Conservation (phyloP, 37 sponge, comb jelly and placozoan genomes). For the Bolinopsis microptera region DNA sequence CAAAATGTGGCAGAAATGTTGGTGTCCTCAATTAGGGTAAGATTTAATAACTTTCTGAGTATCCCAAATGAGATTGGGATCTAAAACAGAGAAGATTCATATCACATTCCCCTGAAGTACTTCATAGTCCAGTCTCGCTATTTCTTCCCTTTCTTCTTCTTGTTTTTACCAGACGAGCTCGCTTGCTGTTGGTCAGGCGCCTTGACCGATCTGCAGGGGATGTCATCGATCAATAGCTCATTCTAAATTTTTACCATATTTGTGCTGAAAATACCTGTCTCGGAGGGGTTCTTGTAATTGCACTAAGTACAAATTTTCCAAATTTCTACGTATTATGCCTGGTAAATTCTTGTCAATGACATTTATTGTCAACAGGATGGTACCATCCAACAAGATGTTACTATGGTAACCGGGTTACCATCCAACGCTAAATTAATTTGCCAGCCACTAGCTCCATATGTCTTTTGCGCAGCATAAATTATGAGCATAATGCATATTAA, state of each 20-base stretch:
- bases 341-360: not conserved
- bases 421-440: not conserved
- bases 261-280: not conserved
- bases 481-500: not conserved
- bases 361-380: not conserved
- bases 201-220: not conserved
- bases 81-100: too few relatives aligned
- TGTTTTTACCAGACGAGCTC: constrained; percentile 45
- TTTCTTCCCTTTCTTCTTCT: constrained; percentile 60
- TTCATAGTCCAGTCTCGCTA: not conserved
- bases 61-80: too few relatives aligned
- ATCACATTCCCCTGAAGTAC: too few relatives aligned
- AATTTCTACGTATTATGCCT: not conserved
- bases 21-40: too few relatives aligned
- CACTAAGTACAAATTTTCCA: not conserved
- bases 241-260: too few relatives aligned
- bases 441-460: not conserved
- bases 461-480: too few relatives aligned
- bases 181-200: constrained; percentile 8
- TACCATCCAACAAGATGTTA: too few relatives aligned
- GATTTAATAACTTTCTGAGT: too few relatives aligned
- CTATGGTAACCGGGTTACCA: not conserved
- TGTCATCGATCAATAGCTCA: too few relatives aligned
- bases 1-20: not conserved
- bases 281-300: not conserved